Base-by-base conservation (phyloP, 2,888 invertebrate species). In the Scelioninae gen. 1 region DNA sequence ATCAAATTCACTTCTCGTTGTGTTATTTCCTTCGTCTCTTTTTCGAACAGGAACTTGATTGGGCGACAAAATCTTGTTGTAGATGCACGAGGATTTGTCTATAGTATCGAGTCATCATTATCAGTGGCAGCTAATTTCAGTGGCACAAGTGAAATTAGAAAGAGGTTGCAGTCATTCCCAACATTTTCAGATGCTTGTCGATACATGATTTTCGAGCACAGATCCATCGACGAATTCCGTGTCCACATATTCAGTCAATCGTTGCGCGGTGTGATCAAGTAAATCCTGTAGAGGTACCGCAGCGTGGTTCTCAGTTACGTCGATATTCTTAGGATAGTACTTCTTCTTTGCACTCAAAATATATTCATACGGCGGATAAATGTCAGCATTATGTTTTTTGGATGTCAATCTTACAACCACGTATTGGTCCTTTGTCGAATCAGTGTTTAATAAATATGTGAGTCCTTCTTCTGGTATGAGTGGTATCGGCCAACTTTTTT, bases 311-410 rank as follows among this genome's bases (percentile, higher is more conserved):
- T 75, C 75, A 23, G n/a, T 16, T 56, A 75, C n/a, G 56, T 75
- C 49, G 8, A 75, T 31, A 32, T 75, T 56, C 10, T 5, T 6
- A 8, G 75, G 75, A 15, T 56, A 65, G n/a, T 65, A 65, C 13
- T 65, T 9, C 15, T 65, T 55, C 47, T 75, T 65, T 56, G 0
- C 63, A 49, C 8, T 47, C n/a, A 55, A 11, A 40, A 75, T 29
- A n/a, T 65, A 15, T 4, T 75, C 34, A 38, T 65, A 75, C 0
- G 63, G 6, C 11, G 75, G 65, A 56, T 49, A 75, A 16, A 75
- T 75, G 23, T 75, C 75, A 47, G 75, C 75, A n/a, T 75, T 75
- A 40, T 75, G 63, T n/a, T 13, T 45, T 75, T 75, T 65, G 0
- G n/a, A 56, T 6, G 45, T 23, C 5, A 75, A 40, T 38, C 63